Conservation (phyloP, 2,113 vertebrate genomes). For the Microtus richardsoni region DNA sequence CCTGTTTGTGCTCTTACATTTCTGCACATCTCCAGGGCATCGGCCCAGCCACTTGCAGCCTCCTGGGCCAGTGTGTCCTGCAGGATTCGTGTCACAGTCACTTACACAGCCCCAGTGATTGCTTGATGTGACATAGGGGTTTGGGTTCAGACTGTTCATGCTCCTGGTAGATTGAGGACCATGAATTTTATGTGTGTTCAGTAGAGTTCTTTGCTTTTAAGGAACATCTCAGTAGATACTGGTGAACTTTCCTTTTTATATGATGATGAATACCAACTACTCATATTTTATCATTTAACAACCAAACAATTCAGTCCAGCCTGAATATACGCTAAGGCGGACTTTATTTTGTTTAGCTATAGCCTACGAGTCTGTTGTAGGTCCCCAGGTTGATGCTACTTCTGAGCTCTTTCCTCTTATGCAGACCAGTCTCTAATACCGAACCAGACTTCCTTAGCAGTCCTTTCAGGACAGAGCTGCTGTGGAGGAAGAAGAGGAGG, state of each 20-base stretch:
- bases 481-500: no score
- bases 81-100: neutral
- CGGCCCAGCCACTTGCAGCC: neutral
- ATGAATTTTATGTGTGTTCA: neutral
- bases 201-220: conserved; percentile 14
- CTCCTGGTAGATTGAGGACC: neutral
- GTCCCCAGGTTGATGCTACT: neutral
- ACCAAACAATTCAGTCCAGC: neutral
- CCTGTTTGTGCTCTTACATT: fast-evolving
- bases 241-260: neutral
- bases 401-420: neutral
- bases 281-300: neutral
- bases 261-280: neutral
- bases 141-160: neutral
- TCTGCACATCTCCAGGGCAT: neutral
- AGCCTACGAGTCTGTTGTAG: neutral
- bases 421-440: neutral
- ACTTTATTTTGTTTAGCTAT: neutral
- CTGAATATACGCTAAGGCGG: neutral
- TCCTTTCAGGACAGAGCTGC: neutral
- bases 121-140: neutral
- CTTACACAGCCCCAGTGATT: fast-evolving
- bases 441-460: neutral
- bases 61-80: no score
- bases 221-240: neutral